Conservation (phyloP, 2,888 invertebrate species). For the Pollenia labialis region DNA sequence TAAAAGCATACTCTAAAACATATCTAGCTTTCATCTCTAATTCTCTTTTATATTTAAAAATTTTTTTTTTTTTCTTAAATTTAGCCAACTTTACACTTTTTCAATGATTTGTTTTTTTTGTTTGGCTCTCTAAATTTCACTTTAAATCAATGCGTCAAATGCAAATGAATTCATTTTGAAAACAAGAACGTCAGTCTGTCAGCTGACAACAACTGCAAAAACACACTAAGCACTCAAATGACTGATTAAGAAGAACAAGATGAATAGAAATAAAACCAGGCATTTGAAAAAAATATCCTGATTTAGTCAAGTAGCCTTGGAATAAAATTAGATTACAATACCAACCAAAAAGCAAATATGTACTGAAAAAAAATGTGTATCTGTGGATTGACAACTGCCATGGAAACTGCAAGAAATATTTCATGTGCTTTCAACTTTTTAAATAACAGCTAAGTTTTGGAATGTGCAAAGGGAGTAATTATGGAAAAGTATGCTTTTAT, state of each 20-base stretch:
- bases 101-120: background rate
- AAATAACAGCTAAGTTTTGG: too few relatives aligned
- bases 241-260: background rate
- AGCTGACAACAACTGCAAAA: background rate
- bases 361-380: background rate
- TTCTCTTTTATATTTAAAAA: too few relatives aligned
- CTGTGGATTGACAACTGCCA: conserved; percentile 10
- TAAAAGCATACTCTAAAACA: too few relatives aligned
- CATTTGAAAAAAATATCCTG: background rate
- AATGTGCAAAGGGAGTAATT: too few relatives aligned
- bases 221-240: background rate
- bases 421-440: background rate
- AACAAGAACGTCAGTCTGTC: conserved; percentile 31
- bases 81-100: too few relatives aligned
- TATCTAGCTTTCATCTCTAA: too few relatives aligned
- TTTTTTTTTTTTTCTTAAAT: too few relatives aligned
- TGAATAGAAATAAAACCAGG: too few relatives aligned
- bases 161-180: conserved; percentile 54
- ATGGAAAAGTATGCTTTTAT: too few relatives aligned
- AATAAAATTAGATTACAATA: conserved; percentile 41
- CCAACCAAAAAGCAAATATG: conserved; percentile 10
- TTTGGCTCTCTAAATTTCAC: background rate
- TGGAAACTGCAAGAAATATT: conserved; percentile 15
- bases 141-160: conserved; percentile 47
- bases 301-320: conserved; percentile 9